A percentile compares a stretch with the other conserved stretches of the same genome.
phyloP scores from a whole-genome alignment of 2,797 vertebrate genomes.

The Phoebastria nigripes region DNA sequence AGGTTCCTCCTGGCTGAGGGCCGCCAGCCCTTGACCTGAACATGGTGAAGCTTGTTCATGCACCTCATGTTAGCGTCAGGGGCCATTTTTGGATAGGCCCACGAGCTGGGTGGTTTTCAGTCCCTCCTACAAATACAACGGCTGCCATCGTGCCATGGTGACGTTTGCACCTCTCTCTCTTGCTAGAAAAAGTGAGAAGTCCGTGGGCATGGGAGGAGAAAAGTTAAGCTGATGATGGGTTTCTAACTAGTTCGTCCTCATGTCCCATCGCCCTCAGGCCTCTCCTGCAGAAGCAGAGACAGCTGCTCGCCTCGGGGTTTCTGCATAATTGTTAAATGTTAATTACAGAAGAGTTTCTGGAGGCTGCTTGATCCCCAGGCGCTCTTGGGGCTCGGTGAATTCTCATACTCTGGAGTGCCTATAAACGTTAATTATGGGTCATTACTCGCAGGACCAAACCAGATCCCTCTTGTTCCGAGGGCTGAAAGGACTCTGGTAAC shows the following conservation, averaged over 20 bases:
- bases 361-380: background rate
- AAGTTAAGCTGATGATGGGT: background rate
- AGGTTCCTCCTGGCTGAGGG: background rate
- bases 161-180: background rate
- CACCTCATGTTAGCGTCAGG: accelerated
- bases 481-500: background rate
- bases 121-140: background rate
- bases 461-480: background rate
- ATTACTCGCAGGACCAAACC: background rate
- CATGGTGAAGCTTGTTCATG: accelerated
- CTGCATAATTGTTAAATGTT: slow-evolving; percentile 12
- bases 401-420: background rate
- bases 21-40: background rate
- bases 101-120: background rate
- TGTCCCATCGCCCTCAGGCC: background rate
- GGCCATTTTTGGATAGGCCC: background rate
- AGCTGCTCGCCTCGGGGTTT: slow-evolving; percentile 10
- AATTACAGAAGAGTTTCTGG: slow-evolving; percentile 9
- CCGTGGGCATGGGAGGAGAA: background rate
- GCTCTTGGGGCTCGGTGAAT: background rate
- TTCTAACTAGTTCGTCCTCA: background rate
- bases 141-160: background rate
- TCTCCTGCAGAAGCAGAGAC: background rate
- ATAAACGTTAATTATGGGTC: slow-evolving; percentile 29
- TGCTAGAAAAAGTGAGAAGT: background rate